Percentiles rank a stretch among this genome's conserved stretches.
Evolutionary conservation across 1,140 invertebrate species (phyloP).

Genomic region (Dreissena rostriformis): DNA sequence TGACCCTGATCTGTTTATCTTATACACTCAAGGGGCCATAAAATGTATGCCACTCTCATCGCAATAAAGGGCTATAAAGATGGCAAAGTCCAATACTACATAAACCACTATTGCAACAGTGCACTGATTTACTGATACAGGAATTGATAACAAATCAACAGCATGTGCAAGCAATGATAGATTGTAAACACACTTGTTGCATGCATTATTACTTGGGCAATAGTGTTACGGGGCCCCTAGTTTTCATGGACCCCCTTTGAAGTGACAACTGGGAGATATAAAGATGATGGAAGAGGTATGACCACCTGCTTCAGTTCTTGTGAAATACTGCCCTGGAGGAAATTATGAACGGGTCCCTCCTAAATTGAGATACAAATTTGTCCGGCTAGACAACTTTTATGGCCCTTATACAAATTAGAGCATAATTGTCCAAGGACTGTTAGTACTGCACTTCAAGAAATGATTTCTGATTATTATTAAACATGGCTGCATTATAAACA

Average conservation of each 20-base stretch:
- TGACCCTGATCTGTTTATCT: conserved; percentile 2
- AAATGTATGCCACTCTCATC: no score
- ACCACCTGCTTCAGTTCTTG: conserved; percentile 33
- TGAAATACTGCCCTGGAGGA: conserved; percentile 23
- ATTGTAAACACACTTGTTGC: conserved; percentile 19
- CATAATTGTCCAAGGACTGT: not conserved
- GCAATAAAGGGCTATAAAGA: no score
- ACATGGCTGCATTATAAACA: no score
- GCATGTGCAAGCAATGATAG: conserved; percentile 25
- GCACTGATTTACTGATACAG: not conserved
- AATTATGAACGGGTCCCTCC: not conserved
- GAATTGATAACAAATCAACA: conserved; percentile 40
- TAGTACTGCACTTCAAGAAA: not conserved
- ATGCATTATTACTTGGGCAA: conserved; percentile 6
- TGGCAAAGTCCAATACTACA: no score
- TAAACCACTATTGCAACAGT: conserved; percentile 11
- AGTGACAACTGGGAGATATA: conserved; percentile 40
- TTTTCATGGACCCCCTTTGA: conserved; percentile 38
- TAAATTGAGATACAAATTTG: not conserved
- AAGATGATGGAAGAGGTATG: conserved; percentile 34
- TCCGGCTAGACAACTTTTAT: not conserved
- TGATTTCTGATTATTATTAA: no score
- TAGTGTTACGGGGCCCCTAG: conserved; percentile 22
- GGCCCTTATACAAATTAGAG: not conserved
- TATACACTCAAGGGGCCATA: not conserved